Evolutionary conservation across 2,113 vertebrate species (phyloP).

Genomic region (Callionymus lyra): DNA sequence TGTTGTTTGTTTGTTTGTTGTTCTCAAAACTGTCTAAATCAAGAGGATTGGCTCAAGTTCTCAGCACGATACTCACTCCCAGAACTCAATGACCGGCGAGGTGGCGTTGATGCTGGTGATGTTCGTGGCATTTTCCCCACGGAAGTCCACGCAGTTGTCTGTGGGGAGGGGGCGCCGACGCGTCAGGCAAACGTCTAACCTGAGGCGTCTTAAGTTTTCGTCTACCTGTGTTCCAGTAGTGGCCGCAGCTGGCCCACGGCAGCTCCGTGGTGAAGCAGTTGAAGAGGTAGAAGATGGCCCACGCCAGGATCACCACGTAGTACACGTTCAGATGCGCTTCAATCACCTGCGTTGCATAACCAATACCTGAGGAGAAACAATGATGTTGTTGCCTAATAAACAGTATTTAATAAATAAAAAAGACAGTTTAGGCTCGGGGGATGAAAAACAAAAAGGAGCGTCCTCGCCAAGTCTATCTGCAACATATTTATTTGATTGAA

Average conservation of each 20-base stretch:
- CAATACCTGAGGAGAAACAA: slow-evolving; percentile 78
- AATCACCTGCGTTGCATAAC: slow-evolving; percentile 96
- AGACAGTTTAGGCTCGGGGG: too few species aligned
- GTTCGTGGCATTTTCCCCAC: slow-evolving; percentile 86
- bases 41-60: neutral
- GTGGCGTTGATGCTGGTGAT: slow-evolving; percentile 83
- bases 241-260: slow-evolving; percentile 92
- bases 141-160: slow-evolving; percentile 93
- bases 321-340: slow-evolving; percentile 94
- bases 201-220: too few species aligned
- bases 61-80: slow-evolving; percentile 99
- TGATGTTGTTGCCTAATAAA: too few species aligned
- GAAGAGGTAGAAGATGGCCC: slow-evolving; percentile 98
- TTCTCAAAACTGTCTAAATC: too few species aligned
- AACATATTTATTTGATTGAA: too few species aligned
- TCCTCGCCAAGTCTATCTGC: too few species aligned
- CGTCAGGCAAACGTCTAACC: too few species aligned
- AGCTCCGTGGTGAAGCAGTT: slow-evolving; percentile 95
- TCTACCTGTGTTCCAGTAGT: slow-evolving; percentile 98
- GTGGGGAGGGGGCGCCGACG: slow-evolving; percentile 27
- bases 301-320: slow-evolving; percentile 94
- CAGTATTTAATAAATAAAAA: too few species aligned
- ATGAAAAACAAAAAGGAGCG: too few species aligned
- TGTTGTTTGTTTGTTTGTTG: too few species aligned
- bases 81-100: slow-evolving; percentile 97